Percentiles rank a stretch among this genome's conserved stretches.
Evolutionary conservation across 2,888 invertebrate genomes (phyloP).

Genomic region (Nephrotoma appendiculata): DNA sequence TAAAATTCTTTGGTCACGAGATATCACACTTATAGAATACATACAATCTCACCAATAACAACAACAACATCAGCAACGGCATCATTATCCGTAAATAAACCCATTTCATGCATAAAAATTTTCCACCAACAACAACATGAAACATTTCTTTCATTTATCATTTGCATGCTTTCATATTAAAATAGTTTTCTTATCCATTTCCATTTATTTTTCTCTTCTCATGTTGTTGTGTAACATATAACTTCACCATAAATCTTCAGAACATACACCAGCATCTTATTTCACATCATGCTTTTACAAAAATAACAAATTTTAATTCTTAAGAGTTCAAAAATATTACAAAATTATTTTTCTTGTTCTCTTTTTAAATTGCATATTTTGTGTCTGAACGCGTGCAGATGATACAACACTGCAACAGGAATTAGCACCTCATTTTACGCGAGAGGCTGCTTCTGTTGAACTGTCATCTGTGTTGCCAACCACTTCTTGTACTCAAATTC

Average conservation of each 20-base stretch:
- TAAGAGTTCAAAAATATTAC: neutral
- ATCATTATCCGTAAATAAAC: neutral
- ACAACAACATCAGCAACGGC: neutral
- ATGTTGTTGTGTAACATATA: neutral
- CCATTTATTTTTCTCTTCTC: neutral
- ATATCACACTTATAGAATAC: neutral
- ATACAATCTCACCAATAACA: neutral
- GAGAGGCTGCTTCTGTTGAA: slow-evolving; percentile 9
- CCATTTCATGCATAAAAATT: neutral
- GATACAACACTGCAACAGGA: neutral
- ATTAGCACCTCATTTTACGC: neutral
- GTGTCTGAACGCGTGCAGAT: neutral
- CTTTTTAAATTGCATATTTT: neutral
- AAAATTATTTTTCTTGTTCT: neutral
- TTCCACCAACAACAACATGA: neutral
- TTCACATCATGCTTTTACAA: neutral
- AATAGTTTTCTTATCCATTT: neutral
- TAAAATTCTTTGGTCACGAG: neutral
- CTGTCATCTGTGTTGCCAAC: slow-evolving; percentile 2
- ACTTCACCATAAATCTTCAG: neutral
- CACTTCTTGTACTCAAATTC: neutral
- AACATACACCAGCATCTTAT: neutral
- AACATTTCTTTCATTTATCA: neutral
- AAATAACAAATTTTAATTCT: neutral
- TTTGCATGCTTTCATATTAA: neutral